phyloP scores from a whole-genome alignment of 2,113 vertebrate species.

The Tachysurus vachellii region DNA sequence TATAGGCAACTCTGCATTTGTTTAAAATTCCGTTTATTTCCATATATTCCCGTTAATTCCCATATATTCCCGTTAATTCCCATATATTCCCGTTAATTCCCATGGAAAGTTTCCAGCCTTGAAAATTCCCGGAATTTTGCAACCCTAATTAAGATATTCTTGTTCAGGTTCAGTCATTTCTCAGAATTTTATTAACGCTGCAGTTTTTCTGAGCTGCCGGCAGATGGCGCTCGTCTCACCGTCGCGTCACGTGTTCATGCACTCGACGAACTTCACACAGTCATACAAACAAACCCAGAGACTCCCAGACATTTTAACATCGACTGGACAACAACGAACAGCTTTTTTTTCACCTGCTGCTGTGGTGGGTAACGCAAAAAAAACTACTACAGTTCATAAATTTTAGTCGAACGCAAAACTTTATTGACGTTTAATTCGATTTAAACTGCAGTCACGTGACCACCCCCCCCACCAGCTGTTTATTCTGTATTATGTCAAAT shows the following conservation, averaged over 20 bases:
- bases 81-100: too few species aligned
- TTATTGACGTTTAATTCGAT: not conserved
- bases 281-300: not conserved
- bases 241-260: not conserved
- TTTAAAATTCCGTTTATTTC: too few species aligned
- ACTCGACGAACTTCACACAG: not conserved
- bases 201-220: not conserved
- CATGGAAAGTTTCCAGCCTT: too few species aligned
- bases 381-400: not conserved
- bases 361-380: not conserved
- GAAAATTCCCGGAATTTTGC: too few species aligned
- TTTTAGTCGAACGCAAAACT: not conserved
- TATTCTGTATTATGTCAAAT: not conserved
- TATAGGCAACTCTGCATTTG: too few species aligned
- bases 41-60: too few species aligned
- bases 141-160: too few species aligned
- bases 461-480: not conserved
- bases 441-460: slow-evolving; percentile 5
- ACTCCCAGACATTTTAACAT: not conserved
- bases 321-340: not conserved
- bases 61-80: too few species aligned
- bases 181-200: not conserved
- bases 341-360: not conserved
- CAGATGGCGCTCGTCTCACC: slow-evolving; percentile 9
- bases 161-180: not conserved